Percentiles rank a stretch among this genome's conserved stretches.
These are phyloP conservation scores for Venusia cambrica DNA, from an alignment of 2,888 invertebrate species.

Conservation along the genomic window DNA sequence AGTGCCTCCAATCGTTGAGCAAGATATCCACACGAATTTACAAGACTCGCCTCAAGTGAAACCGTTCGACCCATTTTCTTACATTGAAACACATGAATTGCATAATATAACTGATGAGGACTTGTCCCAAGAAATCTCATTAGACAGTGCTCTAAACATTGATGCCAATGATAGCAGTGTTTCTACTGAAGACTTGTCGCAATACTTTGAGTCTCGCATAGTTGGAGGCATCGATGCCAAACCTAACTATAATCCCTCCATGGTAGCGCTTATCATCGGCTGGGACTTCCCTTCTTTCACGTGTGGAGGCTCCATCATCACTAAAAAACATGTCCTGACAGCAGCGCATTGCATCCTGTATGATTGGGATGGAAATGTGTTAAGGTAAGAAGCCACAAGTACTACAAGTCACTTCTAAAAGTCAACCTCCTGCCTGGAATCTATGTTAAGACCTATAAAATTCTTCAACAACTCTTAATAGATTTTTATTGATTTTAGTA, in stretches of 20 bases:
- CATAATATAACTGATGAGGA: too few relatives aligned
- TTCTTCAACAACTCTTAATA: too few relatives aligned
- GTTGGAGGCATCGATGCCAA: conserved; percentile 6
- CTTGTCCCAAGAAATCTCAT: not conserved
- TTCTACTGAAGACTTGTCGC: conserved; percentile 1
- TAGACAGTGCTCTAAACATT: not conserved
- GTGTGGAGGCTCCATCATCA: conserved; percentile 28
- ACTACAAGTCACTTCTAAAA: not conserved
- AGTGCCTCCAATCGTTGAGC: too few relatives aligned
- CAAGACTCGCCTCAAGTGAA: too few relatives aligned
- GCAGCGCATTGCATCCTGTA: conserved; percentile 28
- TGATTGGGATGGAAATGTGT: conserved; percentile 29
- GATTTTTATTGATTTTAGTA: too few relatives aligned
- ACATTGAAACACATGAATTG: too few relatives aligned
- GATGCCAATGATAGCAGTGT: too few relatives aligned
- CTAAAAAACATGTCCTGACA: conserved; percentile 18
- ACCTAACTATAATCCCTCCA: not conserved
- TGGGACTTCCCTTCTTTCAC: conserved; percentile 8
- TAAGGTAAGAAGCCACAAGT: conserved; percentile 19
- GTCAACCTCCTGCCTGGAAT: too few relatives aligned
- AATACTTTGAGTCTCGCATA: conserved; percentile 12
- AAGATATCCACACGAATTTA: too few relatives aligned
- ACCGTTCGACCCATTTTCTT: too few relatives aligned
- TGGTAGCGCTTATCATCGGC: conserved; percentile 23
- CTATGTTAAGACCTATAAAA: too few relatives aligned